Evolutionary conservation across 2,113 vertebrate genomes (phyloP).

Genomic region (Boleophthalmus pectinirostris): DNA sequence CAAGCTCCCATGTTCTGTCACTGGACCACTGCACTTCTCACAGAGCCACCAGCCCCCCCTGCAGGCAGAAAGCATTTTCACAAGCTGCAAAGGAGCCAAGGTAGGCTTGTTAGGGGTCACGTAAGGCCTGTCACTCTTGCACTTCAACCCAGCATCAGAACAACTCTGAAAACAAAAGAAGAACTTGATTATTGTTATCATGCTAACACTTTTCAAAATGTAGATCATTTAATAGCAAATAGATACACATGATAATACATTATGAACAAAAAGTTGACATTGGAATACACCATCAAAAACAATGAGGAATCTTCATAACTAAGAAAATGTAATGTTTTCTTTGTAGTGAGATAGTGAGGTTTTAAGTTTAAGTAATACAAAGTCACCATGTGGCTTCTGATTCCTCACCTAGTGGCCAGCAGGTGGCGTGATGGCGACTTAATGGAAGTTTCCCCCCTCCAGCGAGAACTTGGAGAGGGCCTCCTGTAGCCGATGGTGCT

Average conservation of each 20-base stretch:
- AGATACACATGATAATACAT: neutral
- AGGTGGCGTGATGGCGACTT: conserved; percentile 52
- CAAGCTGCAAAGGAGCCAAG: conserved; percentile 27
- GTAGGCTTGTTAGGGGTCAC: conserved; percentile 35
- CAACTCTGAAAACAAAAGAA: conserved; percentile 45
- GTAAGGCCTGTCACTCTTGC: conserved; percentile 50
- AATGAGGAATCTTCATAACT: neutral
- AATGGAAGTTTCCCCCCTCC: conserved; percentile 67
- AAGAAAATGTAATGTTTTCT: neutral
- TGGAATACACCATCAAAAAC: neutral
- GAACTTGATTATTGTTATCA: neutral
- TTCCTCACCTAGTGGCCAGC: conserved; percentile 65
- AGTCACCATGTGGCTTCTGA: neutral
- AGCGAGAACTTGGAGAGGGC: conserved; percentile 73
- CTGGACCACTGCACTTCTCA: conserved; percentile 49
- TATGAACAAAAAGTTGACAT: neutral
- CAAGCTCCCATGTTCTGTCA: conserved; percentile 40
- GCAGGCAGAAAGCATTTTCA: conserved; percentile 27
- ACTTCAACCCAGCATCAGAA: conserved; percentile 60
- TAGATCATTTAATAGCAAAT: neutral
- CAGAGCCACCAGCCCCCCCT: conserved; percentile 22
- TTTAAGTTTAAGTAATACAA: neutral
- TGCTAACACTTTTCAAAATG: neutral
- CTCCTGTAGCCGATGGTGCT: conserved; percentile 73
- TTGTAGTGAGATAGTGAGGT: neutral